phyloP scores from a whole-genome alignment of 2,888 invertebrate species.

The Volucella inanis region DNA sequence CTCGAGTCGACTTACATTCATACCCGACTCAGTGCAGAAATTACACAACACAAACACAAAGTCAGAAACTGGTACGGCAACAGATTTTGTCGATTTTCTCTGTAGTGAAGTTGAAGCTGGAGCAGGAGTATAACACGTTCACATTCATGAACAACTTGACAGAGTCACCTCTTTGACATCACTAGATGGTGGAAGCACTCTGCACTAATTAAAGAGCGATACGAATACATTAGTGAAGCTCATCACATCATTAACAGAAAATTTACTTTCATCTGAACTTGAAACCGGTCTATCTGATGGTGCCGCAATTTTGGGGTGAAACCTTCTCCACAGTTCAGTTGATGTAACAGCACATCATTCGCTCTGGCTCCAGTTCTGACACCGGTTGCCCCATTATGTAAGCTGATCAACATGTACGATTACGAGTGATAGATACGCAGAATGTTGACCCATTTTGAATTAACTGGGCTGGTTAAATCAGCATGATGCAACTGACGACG shows the following conservation, averaged over 20 bases:
- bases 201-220: constrained; percentile 1
- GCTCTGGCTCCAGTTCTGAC: constrained; percentile 24
- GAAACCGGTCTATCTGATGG: constrained; percentile 30
- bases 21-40: constrained; percentile 14
- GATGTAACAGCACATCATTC: constrained; percentile 30
- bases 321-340: constrained; percentile 47
- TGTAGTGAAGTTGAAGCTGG: background rate
- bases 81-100: background rate
- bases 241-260: constrained; percentile 13
- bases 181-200: constrained; percentile 1
- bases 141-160: background rate
- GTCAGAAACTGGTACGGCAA: constrained; percentile 30
- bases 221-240: constrained; percentile 4
- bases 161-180: constrained; percentile 4
- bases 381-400: constrained; percentile 16
- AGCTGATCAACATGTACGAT: constrained; percentile 19
- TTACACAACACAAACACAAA: constrained; percentile 6
- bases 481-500: constrained; percentile 57
- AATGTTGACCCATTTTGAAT: constrained; percentile 60
- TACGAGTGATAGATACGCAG: constrained; percentile 1
- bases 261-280: constrained; percentile 64
- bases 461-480: constrained; percentile 47
- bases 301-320: constrained; percentile 37
- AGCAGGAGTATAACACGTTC: background rate
- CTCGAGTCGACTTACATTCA: constrained; percentile 18